Evolutionary conservation across 2,113 vertebrate genomes (phyloP).

Genomic region (Neoarius graeffei): DNA sequence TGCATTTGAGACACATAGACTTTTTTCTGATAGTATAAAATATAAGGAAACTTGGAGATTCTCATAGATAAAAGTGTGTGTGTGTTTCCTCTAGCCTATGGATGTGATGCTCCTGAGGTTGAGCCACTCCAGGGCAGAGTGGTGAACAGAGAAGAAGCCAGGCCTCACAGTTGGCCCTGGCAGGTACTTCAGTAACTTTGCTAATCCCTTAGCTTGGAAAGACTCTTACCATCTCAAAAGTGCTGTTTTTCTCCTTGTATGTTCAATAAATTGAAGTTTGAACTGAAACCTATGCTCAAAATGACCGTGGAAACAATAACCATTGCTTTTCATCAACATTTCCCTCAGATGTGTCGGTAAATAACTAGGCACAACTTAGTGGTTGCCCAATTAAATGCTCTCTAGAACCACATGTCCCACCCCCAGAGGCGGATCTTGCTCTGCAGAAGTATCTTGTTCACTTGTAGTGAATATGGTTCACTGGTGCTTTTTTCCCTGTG

Average conservation of each 20-base stretch:
- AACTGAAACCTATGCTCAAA: background rate
- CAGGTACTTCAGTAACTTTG: constrained; percentile 60
- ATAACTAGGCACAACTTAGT: background rate
- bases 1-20: background rate
- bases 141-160: constrained; percentile 70
- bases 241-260: background rate
- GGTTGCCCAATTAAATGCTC: background rate
- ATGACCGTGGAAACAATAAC: background rate
- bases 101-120: constrained; percentile 66
- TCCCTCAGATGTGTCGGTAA: background rate
- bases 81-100: constrained; percentile 56
- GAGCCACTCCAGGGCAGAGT: constrained; percentile 60
- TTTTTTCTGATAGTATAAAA: background rate
- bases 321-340: background rate
- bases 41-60: background rate
- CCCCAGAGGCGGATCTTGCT: background rate
- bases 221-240: background rate
- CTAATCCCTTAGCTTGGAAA: background rate
- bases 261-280: background rate
- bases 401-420: background rate
- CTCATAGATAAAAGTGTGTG: background rate
- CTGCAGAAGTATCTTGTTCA: background rate
- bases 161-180: constrained; percentile 72
- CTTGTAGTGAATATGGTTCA: background rate
- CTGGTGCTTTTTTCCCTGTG: background rate